Percentiles rank a stretch among this genome's conserved stretches.
These are phyloP conservation scores for Sitta europaea DNA, from an alignment of 2,113 vertebrate genomes.

Conservation along the genomic window DNA sequence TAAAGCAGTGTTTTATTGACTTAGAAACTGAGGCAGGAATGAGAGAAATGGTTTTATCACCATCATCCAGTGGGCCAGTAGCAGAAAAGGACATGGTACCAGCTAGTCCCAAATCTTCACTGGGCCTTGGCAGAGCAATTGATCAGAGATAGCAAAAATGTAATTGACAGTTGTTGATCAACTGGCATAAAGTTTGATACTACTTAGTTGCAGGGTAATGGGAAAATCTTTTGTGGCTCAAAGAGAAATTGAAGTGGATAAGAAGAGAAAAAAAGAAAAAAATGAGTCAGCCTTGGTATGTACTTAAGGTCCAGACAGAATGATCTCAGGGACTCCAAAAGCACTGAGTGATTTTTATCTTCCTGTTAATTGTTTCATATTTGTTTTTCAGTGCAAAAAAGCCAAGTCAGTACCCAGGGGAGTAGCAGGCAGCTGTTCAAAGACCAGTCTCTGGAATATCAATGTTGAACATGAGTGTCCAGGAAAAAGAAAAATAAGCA, in stretches of 20 bases:
- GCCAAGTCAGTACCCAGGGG: slow-evolving; percentile 58
- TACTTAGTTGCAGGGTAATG: background rate
- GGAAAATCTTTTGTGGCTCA: background rate
- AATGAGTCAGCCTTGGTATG: background rate
- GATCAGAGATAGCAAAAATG: background rate
- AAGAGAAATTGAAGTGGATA: background rate
- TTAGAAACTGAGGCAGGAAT: background rate
- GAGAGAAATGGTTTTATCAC: background rate
- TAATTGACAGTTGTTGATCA: background rate
- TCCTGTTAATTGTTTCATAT: slow-evolving; percentile 66
- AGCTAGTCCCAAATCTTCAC: background rate
- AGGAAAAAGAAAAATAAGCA: slow-evolving; percentile 49
- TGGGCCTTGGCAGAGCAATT: background rate
- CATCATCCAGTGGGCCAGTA: background rate
- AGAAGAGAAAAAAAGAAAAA: background rate
- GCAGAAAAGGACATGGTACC: background rate
- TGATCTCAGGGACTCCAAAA: slow-evolving; percentile 54
- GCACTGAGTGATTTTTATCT: slow-evolving; percentile 44
- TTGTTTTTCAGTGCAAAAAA: slow-evolving; percentile 69
- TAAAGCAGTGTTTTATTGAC: background rate
- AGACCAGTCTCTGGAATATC: slow-evolving; percentile 50
- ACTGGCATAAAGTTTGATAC: background rate
- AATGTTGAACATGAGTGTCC: slow-evolving; percentile 47
- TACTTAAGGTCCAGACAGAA: slow-evolving; percentile 6
- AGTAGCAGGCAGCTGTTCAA: slow-evolving; percentile 64